Percentiles rank a stretch among this genome's conserved stretches.
Evolutionary conservation across 2,113 vertebrate species (phyloP).

Genomic region (Semnornis frantzii): DNA sequence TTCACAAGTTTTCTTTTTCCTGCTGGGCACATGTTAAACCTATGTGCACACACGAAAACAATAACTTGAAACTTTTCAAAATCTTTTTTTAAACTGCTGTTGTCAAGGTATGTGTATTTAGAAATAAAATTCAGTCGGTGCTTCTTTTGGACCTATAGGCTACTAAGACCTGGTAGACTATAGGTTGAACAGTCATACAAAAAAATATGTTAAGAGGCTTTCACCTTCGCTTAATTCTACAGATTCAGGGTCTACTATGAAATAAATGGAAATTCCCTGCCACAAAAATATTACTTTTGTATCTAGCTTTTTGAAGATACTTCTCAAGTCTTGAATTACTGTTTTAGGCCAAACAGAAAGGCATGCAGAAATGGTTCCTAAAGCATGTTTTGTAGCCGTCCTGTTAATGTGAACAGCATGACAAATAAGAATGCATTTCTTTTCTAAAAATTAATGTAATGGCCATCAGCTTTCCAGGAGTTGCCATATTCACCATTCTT

Average conservation of each 20-base stretch:
- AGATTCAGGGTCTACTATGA: not conserved
- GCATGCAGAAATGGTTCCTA: not conserved
- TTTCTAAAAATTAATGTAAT: constrained; percentile 17
- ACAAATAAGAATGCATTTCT: constrained; percentile 10
- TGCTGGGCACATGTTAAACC: not conserved
- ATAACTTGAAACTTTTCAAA: not conserved
- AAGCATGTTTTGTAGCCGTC: not conserved
- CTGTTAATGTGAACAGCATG: not conserved
- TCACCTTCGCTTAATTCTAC: not conserved
- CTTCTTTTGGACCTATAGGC: not conserved
- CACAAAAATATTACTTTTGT: not conserved
- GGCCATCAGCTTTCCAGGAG: not conserved
- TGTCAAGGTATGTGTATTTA: not conserved
- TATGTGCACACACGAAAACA: rapidly evolving
- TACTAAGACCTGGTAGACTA: not conserved
- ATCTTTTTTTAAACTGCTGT: not conserved
- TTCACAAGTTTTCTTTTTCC: not conserved
- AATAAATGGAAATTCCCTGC: not conserved
- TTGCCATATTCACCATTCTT: not conserved
- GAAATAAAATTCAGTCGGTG: not conserved
- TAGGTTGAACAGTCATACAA: not conserved
- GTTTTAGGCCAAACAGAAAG: not conserved
- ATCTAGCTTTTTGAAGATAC: not conserved
- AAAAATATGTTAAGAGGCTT: not conserved
- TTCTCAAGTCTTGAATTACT: not conserved